Conservation (phyloP, 1,140 invertebrate genomes). For the Neodiprion fabricii region DNA sequence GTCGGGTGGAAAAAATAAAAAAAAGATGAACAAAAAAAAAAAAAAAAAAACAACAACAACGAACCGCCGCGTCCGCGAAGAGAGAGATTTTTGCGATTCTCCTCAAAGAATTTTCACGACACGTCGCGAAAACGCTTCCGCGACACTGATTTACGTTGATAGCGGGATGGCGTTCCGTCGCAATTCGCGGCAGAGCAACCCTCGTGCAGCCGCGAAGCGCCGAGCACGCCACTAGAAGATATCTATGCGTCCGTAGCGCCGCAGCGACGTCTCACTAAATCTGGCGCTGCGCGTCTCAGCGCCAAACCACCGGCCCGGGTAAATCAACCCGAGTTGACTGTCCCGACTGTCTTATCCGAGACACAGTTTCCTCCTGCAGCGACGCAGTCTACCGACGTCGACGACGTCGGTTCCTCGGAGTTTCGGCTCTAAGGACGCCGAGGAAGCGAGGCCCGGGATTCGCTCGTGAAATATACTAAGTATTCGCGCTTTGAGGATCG, state of each 20-base stretch:
- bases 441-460: constrained; percentile 9
- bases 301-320: constrained; percentile 43
- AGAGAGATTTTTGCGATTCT: constrained; percentile 29
- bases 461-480: constrained; percentile 20
- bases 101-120: not conserved
- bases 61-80: constrained; percentile 20
- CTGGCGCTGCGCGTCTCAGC: constrained; percentile 58
- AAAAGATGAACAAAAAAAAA: too few relatives aligned
- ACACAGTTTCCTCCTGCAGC: constrained; percentile 44
- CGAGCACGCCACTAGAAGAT: constrained; percentile 52
- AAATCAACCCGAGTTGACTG: constrained; percentile 59
- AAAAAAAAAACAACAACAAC: too few relatives aligned
- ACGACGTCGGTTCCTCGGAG: not conserved
- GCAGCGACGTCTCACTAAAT: constrained; percentile 60
- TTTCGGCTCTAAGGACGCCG: too few relatives aligned
- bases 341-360: constrained; percentile 56
- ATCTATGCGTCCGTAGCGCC: constrained; percentile 59
- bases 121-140: not conserved
- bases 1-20: too few relatives aligned
- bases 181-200: constrained; percentile 27
- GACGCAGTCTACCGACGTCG: constrained; percentile 25
- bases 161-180: constrained; percentile 12
- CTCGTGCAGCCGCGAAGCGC: constrained; percentile 35
- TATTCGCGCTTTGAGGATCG: not conserved
- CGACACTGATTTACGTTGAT: constrained; percentile 51